Evolutionary conservation across 2,113 vertebrate species (phyloP).

Genomic region (Spizaetus ornatus): DNA sequence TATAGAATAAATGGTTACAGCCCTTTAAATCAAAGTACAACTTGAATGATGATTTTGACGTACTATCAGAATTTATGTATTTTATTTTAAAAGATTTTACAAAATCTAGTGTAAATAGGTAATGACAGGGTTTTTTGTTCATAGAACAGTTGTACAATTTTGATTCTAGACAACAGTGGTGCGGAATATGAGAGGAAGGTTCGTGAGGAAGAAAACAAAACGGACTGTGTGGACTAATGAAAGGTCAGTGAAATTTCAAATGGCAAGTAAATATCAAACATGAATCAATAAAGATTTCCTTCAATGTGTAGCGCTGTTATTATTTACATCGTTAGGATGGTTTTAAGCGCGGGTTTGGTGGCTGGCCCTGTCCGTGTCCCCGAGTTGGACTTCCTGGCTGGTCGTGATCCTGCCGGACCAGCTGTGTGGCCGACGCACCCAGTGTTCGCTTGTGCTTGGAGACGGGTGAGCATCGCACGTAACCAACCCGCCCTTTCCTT

Average conservation of each 20-base stretch:
- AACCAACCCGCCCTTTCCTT: no score
- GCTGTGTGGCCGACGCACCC: rapidly evolving
- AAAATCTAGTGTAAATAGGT: neutral
- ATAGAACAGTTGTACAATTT: neutral
- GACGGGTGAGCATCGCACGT: rapidly evolving
- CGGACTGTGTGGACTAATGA: neutral
- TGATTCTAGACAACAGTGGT: neutral
- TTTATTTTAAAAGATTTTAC: neutral
- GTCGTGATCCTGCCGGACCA: rapidly evolving
- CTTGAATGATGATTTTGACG: neutral
- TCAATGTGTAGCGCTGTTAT: neutral
- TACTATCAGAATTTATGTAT: neutral
- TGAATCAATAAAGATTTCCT: neutral
- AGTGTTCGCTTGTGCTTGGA: rapidly evolving
- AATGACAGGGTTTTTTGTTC: neutral
- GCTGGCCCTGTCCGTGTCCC: rapidly evolving
- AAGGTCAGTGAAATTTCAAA: neutral
- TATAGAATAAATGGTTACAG: neutral
- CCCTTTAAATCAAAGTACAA: neutral
- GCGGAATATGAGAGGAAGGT: neutral
- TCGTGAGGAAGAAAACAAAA: neutral
- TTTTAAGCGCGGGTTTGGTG: neutral
- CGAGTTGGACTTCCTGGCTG: rapidly evolving
- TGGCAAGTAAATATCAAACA: neutral
- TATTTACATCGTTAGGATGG: neutral